Percentiles rank a stretch among this genome's conserved stretches.
phyloP scores from a whole-genome alignment of 2,888 invertebrate species.

The Myathropa florea region DNA sequence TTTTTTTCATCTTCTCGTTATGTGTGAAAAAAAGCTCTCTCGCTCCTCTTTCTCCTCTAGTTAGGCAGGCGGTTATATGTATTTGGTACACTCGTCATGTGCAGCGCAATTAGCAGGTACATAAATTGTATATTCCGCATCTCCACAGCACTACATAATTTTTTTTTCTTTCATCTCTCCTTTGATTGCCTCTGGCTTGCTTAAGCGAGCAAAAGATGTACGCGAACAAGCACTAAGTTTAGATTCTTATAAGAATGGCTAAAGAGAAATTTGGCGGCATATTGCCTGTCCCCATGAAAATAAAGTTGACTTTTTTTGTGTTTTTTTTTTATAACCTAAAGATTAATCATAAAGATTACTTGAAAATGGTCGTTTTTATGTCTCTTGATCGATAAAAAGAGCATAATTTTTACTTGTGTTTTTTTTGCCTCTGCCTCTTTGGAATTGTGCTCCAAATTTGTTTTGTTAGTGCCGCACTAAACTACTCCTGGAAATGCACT shows the following conservation, averaged over 20 bases:
- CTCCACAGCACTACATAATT: not conserved
- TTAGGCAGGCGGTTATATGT: slow-evolving; percentile 1
- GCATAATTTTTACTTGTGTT: not conserved
- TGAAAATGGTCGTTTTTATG: not conserved
- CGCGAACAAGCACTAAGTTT: slow-evolving; percentile 2
- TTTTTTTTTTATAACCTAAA: not conserved
- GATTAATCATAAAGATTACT: slow-evolving; percentile 15
- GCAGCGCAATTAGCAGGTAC: slow-evolving; percentile 69
- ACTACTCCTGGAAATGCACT: not conserved
- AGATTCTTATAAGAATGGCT: slow-evolving; percentile 19
- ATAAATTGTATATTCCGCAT: slow-evolving; percentile 49
- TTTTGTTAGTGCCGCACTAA: not conserved
- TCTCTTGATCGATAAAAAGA: not conserved
- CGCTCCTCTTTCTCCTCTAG: slow-evolving; percentile 7
- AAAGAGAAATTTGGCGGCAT: slow-evolving; percentile 48
- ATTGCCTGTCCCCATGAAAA: not conserved
- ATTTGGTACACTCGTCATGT: slow-evolving; percentile 62
- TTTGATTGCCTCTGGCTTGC: not conserved
- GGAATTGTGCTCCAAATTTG: not conserved
- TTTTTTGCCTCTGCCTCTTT: not conserved
- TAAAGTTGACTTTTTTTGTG: not conserved
- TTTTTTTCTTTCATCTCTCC: not conserved
- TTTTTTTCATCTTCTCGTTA: slow-evolving; percentile 11
- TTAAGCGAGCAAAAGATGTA: not conserved
- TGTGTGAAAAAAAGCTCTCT: slow-evolving; percentile 49